Base-by-base conservation (phyloP, 2,113 vertebrate genomes). In the Indicator maculatus region DNA sequence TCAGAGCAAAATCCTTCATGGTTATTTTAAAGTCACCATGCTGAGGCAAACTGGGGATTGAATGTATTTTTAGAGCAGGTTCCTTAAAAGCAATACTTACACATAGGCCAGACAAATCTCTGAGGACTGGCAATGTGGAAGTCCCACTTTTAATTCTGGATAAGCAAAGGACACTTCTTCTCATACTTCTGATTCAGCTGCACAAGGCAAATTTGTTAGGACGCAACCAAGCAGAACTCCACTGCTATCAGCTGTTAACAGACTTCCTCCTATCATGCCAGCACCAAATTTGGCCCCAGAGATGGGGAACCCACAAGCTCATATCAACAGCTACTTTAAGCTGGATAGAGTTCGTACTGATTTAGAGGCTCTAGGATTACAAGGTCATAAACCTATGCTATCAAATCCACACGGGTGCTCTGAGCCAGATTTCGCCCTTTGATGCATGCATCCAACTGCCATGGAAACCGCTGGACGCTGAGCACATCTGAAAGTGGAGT, bases 371-470 rank as follows among this genome's bases (percentile, higher is more conserved):
- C 79, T 66, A 89, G 72, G 75, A 97, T 95, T 90, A 90, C 85
- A 73, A 93, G 91, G 87, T 74, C 85, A 95, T 89, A 95, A 96
- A 95, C 83, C 83, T 90, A 11, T 11, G 61, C 87, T 93, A 91
- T 95, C 83, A 93, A 95, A 96, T 59, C 28, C 77, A 93, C 4
- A 3, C 2, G 4, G 45, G 69, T 90, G 73, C 90, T 91, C 44
- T 1, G 39, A 95, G 91, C 69, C 93, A 96, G 75, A 39, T 76
- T 65, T 59, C 81, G 67, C 50, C 81, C 84, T 94, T 88, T 61
- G 90, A 80, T 93, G 77, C 31, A 1, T n/a, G 78, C 66, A 65
- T 91, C 67, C 92, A 67, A 73, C 61, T 86, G 83, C 91, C 92
- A 69, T 67, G 63, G 74, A 80, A 90, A 80, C 66, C 3, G 15